Conservation (phyloP, 1,140 invertebrate genomes). For the Drosophila takahashii region DNA sequence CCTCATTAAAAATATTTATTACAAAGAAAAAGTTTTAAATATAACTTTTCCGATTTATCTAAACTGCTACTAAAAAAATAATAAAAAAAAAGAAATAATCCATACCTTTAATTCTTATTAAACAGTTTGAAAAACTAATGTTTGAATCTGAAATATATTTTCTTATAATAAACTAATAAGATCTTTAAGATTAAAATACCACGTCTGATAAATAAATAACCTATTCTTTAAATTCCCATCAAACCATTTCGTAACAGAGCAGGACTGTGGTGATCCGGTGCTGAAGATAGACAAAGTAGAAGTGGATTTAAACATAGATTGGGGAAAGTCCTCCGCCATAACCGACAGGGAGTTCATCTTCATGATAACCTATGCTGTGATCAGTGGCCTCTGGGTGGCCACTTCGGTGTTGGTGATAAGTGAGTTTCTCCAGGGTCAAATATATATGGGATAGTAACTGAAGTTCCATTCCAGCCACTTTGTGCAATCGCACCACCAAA, state of each 20-base stretch:
- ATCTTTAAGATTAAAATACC: background rate
- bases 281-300: background rate
- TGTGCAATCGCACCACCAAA: constrained; percentile 73
- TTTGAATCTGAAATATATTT: too few relatives aligned
- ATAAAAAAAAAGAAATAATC: too few relatives aligned
- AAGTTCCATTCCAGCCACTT: constrained; percentile 42
- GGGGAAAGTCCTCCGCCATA: constrained; percentile 50
- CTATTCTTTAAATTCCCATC: background rate
- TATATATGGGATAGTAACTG: background rate
- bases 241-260: constrained; percentile 10
- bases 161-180: too few relatives aligned
- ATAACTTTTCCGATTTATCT: too few relatives aligned
- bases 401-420: constrained; percentile 66
- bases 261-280: constrained; percentile 46
- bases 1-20: too few relatives aligned
- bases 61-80: too few relatives aligned
- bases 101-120: too few relatives aligned
- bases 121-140: too few relatives aligned
- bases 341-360: constrained; percentile 71
- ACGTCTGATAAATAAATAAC: background rate
- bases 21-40: too few relatives aligned
- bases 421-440: constrained; percentile 35
- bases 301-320: constrained; percentile 30
- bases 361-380: constrained; percentile 69
- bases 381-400: constrained; percentile 75